Percentiles rank a stretch among this genome's conserved stretches.
Evolutionary conservation across 1,140 invertebrate species (phyloP).

Genomic region (Matsumurasca onukii): DNA sequence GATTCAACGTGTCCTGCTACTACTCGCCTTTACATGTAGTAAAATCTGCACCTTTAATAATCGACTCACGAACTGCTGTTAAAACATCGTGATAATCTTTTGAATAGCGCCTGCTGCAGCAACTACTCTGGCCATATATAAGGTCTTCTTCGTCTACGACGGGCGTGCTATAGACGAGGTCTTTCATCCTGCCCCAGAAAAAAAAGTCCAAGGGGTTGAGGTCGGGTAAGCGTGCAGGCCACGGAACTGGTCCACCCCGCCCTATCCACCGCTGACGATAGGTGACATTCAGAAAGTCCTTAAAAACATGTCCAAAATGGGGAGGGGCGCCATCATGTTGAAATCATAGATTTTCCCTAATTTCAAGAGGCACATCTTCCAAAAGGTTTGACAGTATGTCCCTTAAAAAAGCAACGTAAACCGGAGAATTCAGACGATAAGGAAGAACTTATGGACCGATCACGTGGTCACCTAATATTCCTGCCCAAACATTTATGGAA

Average conservation of each 20-base stretch:
- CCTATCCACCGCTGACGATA: conserved; percentile 39
- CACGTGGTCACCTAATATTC: conserved; percentile 33
- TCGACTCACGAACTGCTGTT: too few relatives aligned
- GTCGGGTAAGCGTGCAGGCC: conserved; percentile 38
- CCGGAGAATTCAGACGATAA: conserved; percentile 31
- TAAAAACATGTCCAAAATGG: conserved; percentile 28
- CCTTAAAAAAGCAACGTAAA: too few relatives aligned
- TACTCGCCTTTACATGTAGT: too few relatives aligned
- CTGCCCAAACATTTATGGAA: neutral
- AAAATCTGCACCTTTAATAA: too few relatives aligned
- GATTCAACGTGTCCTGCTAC: too few relatives aligned
- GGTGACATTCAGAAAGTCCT: conserved; percentile 35
- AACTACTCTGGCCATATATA: too few relatives aligned
- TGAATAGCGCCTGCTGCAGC: too few relatives aligned
- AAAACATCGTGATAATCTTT: too few relatives aligned
- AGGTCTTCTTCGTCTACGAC: neutral
- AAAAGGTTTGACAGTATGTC: too few relatives aligned
- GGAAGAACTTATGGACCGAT: conserved; percentile 46
- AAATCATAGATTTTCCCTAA: conserved; percentile 41
- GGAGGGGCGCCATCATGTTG: conserved; percentile 43
- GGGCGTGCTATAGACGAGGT: conserved; percentile 14
- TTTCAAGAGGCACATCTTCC: conserved; percentile 33
- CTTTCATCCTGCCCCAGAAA: conserved; percentile 37
- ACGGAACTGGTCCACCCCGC: conserved; percentile 32
- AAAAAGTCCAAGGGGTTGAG: conserved; percentile 39